Percentiles rank a stretch among this genome's conserved stretches.
phyloP scores from a whole-genome alignment of 2,888 invertebrate species.

The Lepidocyrtoides sp. region DNA sequence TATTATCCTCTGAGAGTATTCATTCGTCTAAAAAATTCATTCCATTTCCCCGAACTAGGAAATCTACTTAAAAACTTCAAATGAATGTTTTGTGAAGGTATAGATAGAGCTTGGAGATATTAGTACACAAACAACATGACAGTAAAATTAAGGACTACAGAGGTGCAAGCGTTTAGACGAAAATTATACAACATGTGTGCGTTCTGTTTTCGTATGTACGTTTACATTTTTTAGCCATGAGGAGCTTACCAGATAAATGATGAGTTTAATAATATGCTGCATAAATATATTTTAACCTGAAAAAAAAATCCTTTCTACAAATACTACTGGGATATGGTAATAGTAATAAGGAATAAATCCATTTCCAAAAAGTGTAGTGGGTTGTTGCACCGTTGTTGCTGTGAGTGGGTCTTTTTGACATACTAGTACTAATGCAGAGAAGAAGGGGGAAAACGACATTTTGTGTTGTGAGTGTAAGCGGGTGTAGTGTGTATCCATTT shows the following conservation, averaged over 20 bases:
- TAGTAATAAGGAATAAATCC: constrained; percentile 1
- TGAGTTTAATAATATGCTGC: not conserved
- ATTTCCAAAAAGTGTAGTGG: not conserved
- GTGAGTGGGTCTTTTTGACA: not conserved
- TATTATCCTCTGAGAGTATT: not conserved
- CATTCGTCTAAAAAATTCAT: constrained; percentile 20
- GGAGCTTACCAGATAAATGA: not conserved
- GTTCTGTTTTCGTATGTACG: not conserved
- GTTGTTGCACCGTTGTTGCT: not conserved
- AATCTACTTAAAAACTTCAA: constrained; percentile 52
- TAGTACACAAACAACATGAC: not conserved
- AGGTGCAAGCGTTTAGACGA: too few species aligned
- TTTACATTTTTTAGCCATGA: not conserved
- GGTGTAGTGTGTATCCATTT: not conserved
- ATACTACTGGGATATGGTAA: not conserved
- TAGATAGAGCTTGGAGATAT: not conserved
- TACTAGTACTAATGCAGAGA: not conserved
- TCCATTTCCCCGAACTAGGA: constrained; percentile 18
- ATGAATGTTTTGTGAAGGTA: not conserved
- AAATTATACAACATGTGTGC: not conserved
- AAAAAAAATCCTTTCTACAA: not conserved
- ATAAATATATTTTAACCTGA: constrained; percentile 1
- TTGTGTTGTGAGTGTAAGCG: not conserved
- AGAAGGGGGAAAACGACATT: not conserved
- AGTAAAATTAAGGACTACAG: not conserved